These are phyloP conservation scores for Cossypha niveicapilla DNA, from an alignment of 2,797 vertebrate species.

Conservation along the genomic window DNA sequence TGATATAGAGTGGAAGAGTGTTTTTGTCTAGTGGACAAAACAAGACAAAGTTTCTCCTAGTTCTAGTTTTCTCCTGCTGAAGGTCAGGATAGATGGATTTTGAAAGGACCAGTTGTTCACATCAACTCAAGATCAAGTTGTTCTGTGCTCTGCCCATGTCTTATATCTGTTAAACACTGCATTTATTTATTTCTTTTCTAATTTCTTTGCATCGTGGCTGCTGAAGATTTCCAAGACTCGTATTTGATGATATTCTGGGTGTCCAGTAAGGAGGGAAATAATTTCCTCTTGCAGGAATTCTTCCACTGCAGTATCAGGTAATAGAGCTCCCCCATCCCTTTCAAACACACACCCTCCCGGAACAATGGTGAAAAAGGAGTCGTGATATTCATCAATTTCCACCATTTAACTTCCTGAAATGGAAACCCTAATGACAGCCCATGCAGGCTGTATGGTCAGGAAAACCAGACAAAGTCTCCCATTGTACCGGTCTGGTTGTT, in stretches of 20 bases:
- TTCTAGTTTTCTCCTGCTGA: background rate
- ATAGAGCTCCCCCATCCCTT: background rate
- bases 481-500: slow-evolving; percentile 48
- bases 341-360: background rate
- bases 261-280: background rate
- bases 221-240: background rate
- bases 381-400: slow-evolving; percentile 59
- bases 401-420: slow-evolving; percentile 63
- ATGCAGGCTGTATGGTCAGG: slow-evolving; percentile 28
- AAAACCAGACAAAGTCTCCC: slow-evolving; percentile 53
- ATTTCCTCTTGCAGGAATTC: background rate
- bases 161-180: background rate
- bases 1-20: background rate
- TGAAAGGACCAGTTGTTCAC: background rate
- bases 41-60: no score
- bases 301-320: background rate
- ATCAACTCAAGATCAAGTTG: background rate
- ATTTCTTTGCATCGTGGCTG: background rate
- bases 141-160: background rate
- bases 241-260: background rate
- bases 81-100: background rate
- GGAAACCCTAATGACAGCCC: slow-evolving; percentile 66
- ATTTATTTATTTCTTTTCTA: background rate
- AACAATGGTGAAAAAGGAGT: slow-evolving; percentile 63
- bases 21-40: background rate